Conservation (phyloP, 2,888 invertebrate genomes). For the Homarus gammarus region DNA sequence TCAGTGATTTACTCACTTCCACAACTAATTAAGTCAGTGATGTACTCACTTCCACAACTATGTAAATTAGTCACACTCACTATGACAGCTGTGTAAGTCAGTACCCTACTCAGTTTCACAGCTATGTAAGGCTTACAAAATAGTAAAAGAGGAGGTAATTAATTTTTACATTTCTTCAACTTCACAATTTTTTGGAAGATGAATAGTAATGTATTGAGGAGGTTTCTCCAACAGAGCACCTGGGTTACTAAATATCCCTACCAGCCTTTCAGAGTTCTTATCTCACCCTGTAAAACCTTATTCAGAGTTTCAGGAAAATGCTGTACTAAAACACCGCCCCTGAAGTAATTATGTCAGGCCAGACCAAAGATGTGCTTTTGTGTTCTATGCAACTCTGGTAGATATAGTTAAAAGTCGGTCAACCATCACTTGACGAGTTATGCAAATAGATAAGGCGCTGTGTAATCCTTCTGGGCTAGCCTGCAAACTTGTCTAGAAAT, state of each 20-base stretch:
- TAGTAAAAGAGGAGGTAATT: neutral
- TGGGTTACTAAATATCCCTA: conserved; percentile 37
- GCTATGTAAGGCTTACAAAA: neutral
- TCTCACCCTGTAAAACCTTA: conserved; percentile 30
- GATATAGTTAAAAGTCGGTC: conserved; percentile 63
- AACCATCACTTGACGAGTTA: conserved; percentile 72
- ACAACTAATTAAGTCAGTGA: no score
- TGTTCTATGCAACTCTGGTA: conserved; percentile 73
- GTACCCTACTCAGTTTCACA: neutral
- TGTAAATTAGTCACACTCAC: no score
- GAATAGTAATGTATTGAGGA: conserved; percentile 1
- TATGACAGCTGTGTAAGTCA: neutral
- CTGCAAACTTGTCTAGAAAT: conserved; percentile 58
- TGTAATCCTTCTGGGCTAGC: conserved; percentile 64
- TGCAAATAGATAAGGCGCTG: conserved; percentile 70
- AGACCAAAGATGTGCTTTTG: conserved; percentile 73
- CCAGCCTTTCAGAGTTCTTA: conserved; percentile 7
- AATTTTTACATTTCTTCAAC: neutral
- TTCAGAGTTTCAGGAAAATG: conserved; percentile 10
- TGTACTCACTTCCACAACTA: no score
- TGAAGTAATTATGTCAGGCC: conserved; percentile 54
- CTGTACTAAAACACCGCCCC: conserved; percentile 23
- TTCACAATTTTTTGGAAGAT: neutral
- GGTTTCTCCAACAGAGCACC: conserved; percentile 20
- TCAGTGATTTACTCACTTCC: no score